Evolutionary conservation across 2,888 invertebrate species (phyloP).

Genomic region (Trachelus tabidus): DNA sequence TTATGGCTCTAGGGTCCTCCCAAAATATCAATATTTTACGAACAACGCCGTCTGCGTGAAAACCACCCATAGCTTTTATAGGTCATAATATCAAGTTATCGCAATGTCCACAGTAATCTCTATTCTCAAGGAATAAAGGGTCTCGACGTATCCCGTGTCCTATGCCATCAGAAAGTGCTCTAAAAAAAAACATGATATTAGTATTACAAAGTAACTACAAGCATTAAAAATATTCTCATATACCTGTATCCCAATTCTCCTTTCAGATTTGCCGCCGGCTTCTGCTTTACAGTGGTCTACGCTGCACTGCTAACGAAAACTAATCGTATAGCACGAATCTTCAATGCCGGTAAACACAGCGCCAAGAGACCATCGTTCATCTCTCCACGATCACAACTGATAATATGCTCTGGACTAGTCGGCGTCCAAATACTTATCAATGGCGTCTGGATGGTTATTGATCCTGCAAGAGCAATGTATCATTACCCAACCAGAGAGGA

Average conservation of each 20-base stretch:
- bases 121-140: background rate
- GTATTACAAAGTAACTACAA: background rate
- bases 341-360: constrained; percentile 95
- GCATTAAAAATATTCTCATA: background rate
- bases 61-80: background rate
- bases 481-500: constrained; percentile 93
- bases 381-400: constrained; percentile 89
- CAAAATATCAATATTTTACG: background rate
- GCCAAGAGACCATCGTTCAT: constrained; percentile 95
- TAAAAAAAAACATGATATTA: background rate
- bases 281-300: constrained; percentile 97
- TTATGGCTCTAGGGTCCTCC: background rate
- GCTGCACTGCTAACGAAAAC: constrained; percentile 97
- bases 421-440: constrained; percentile 92
- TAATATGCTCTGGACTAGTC: constrained; percentile 88
- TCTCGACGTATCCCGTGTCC: background rate
- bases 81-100: background rate
- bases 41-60: background rate
- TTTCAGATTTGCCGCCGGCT: constrained; percentile 86
- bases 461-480: constrained; percentile 89
- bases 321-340: constrained; percentile 94
- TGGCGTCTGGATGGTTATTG: constrained; percentile 91
- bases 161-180: background rate
- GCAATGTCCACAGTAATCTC: background rate
- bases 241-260: background rate